These are phyloP conservation scores for Drosophila ohnishii DNA, from an alignment of 1,140 invertebrate species.

Conservation along the genomic window DNA sequence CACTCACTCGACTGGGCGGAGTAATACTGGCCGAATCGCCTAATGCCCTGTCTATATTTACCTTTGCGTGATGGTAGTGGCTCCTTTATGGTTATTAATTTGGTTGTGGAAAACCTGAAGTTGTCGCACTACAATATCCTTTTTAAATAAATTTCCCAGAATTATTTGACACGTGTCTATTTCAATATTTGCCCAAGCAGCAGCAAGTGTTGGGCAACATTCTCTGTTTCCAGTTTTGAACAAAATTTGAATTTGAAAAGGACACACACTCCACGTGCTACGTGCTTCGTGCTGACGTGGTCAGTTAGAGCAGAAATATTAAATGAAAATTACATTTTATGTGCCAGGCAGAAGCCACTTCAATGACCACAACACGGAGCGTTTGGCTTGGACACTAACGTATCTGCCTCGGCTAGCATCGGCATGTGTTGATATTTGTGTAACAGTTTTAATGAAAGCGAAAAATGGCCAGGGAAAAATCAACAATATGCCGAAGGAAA, in stretches of 20 bases:
- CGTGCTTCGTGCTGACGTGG: conserved; percentile 43
- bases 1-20: conserved; percentile 7
- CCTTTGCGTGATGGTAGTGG: background rate
- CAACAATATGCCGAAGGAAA: conserved; percentile 13
- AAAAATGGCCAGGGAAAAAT: conserved; percentile 47
- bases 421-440: conserved; percentile 38
- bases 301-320: conserved; percentile 40
- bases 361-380: conserved; percentile 4
- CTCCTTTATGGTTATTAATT: background rate
- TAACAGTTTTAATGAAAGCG: conserved; percentile 61
- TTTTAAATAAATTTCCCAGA: conserved; percentile 1
- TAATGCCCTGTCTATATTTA: conserved; percentile 14
- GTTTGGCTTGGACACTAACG: background rate
- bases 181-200: conserved; percentile 40
- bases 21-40: conserved; percentile 22
- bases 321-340: conserved; percentile 51
- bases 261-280: conserved; percentile 1
- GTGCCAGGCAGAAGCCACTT: conserved; percentile 4
- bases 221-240: conserved; percentile 13
- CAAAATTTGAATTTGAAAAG: conserved; percentile 26
- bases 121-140: background rate
- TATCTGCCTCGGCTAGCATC: conserved; percentile 3
- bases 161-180: conserved; percentile 50
- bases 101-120: background rate
- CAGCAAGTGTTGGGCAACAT: conserved; percentile 1